Conservation (phyloP, 2,888 invertebrate genomes). For the Lepidochrysops patricia region DNA sequence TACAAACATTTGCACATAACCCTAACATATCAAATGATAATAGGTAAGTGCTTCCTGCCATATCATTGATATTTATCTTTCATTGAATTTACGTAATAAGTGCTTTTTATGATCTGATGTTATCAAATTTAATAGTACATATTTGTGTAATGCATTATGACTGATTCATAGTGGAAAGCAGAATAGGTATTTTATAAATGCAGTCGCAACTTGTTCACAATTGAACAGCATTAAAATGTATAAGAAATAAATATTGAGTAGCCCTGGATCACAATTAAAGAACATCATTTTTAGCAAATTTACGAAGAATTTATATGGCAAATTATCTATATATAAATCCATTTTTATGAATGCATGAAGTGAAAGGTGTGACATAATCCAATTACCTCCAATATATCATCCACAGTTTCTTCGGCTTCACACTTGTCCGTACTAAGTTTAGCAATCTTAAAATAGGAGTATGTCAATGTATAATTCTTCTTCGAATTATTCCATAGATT, state of each 20-base stretch:
- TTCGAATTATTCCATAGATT: conserved; percentile 93
- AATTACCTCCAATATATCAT: conserved; percentile 93
- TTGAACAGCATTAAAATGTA: too few species aligned
- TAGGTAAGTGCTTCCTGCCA: neutral
- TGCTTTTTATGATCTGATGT: neutral
- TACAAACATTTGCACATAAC: too few species aligned
- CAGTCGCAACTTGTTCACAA: too few species aligned
- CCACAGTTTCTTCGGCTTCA: conserved; percentile 97
- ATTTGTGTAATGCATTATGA: too few species aligned
- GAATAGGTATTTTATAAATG: too few species aligned
- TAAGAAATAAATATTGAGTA: too few species aligned
- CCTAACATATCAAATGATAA: neutral
- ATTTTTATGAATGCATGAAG: too few species aligned
- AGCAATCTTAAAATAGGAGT: conserved; percentile 94
- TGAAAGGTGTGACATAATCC: neutral
- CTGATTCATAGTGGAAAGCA: too few species aligned
- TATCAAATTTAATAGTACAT: neutral
- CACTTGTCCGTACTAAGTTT: conserved; percentile 95
- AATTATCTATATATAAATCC: too few species aligned
- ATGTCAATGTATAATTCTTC: conserved; percentile 86
- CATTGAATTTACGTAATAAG: neutral
- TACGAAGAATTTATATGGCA: too few species aligned
- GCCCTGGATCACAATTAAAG: too few species aligned
- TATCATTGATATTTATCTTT: neutral
- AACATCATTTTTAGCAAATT: too few species aligned